Percentiles rank a stretch among this genome's conserved stretches.
phyloP scores from a whole-genome alignment of 2,888 invertebrate genomes.

The Rugalucina vietnamica region DNA sequence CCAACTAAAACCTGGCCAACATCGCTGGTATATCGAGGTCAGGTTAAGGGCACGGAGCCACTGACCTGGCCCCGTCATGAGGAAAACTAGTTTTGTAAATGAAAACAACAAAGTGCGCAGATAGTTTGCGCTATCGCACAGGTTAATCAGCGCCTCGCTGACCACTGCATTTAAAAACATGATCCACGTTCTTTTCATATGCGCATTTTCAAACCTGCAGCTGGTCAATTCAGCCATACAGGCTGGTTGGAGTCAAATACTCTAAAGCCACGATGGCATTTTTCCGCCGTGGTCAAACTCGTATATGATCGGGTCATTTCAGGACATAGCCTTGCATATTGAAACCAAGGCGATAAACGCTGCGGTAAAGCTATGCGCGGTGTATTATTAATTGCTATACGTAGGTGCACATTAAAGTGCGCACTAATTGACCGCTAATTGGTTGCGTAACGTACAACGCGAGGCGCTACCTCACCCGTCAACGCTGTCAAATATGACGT shows the following conservation, averaged over 20 bases:
- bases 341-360: neutral
- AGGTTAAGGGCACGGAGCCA: constrained; percentile 52
- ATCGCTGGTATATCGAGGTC: constrained; percentile 37
- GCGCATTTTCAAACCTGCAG: no score
- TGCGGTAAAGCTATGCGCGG: neutral
- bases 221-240: no score
- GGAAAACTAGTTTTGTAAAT: no score
- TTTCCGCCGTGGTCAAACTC: no score
- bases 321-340: constrained; percentile 44
- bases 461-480: neutral
- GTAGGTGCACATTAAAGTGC: neutral
- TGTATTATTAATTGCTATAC: neutral
- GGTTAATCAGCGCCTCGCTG: no score
- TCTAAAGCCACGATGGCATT: no score
- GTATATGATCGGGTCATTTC: constrained; percentile 35
- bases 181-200: no score
- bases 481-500: neutral
- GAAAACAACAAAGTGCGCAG: no score
- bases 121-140: no score
- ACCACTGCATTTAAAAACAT: no score
- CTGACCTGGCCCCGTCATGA: constrained; percentile 51
- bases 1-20: neutral
- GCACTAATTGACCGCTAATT: constrained; percentile 5
- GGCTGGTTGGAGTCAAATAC: no score
- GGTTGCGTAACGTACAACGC: neutral